A percentile compares a stretch with the other conserved stretches of the same genome.
Conservation (phyloP, 2,797 vertebrate species). For the Argya squamiceps region DNA sequence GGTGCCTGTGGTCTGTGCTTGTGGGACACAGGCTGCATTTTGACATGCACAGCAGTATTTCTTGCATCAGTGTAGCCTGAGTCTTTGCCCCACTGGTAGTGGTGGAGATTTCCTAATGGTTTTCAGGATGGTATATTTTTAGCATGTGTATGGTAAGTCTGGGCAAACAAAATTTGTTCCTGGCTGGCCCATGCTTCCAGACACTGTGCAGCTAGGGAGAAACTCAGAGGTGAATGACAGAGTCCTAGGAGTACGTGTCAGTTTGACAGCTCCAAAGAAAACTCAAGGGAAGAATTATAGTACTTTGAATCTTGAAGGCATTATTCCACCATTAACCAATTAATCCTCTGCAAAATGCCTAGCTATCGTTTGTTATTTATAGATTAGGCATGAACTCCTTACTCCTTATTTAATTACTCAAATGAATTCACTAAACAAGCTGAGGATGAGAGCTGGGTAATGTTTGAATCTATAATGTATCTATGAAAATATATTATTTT, state of each 20-base stretch:
- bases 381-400: not conserved
- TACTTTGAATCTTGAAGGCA: not conserved
- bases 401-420: not conserved
- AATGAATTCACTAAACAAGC: not conserved
- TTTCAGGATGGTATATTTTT: not conserved
- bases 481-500: not conserved
- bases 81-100: accelerated
- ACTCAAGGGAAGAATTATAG: not conserved
- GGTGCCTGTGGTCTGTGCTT: not conserved
- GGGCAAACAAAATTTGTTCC: not conserved
- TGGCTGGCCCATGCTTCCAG: not conserved
- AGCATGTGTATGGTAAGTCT: not conserved
- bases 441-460: not conserved
- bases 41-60: not conserved
- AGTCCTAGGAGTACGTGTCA: not conserved
- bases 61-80: not conserved
- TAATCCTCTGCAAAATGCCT: not conserved
- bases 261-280: not conserved
- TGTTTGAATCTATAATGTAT: not conserved
- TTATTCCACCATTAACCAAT: not conserved
- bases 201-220: not conserved
- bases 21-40: not conserved
- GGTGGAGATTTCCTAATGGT: not conserved
- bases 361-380: not conserved
- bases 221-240: not conserved